Percentiles rank a stretch among this genome's conserved stretches.
Conservation (phyloP, 2,797 vertebrate genomes). For the Peromyscus nudipes region DNA sequence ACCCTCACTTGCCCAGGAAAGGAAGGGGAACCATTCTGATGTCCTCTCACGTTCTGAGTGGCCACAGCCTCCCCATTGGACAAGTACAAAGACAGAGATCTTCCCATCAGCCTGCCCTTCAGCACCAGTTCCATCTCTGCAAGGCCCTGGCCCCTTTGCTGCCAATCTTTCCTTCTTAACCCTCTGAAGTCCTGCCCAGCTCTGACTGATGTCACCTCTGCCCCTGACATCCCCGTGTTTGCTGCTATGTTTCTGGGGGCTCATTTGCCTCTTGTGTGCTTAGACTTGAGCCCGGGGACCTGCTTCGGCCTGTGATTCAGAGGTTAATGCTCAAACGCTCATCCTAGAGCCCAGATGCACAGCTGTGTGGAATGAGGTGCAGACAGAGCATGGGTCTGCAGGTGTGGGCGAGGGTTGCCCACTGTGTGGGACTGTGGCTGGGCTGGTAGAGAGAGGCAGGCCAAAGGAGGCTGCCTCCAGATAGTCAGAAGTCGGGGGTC, state of each 20-base stretch:
- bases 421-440: accelerated
- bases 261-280: neutral
- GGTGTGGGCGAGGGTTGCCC: neutral
- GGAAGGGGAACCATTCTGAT: neutral
- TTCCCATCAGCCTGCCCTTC: neutral
- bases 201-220: neutral
- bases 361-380: neutral
- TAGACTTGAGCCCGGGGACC: neutral
- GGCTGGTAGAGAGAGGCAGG: neutral
- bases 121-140: too few relatives aligned
- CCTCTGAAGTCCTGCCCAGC: neutral
- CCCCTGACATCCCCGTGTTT: accelerated
- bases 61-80: neutral
- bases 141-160: neutral
- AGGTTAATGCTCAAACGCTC: neutral
- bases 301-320: neutral
- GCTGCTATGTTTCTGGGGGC: neutral
- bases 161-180: too few relatives aligned
- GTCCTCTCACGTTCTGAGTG: neutral
- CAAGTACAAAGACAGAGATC: neutral
- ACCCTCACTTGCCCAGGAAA: neutral
- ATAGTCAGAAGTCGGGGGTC: neutral
- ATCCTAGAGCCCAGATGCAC: accelerated
- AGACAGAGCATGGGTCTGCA: neutral
- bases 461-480: neutral